phyloP scores from a whole-genome alignment of 23 tunicate species.

The Botrylloides violaceus region DNA sequence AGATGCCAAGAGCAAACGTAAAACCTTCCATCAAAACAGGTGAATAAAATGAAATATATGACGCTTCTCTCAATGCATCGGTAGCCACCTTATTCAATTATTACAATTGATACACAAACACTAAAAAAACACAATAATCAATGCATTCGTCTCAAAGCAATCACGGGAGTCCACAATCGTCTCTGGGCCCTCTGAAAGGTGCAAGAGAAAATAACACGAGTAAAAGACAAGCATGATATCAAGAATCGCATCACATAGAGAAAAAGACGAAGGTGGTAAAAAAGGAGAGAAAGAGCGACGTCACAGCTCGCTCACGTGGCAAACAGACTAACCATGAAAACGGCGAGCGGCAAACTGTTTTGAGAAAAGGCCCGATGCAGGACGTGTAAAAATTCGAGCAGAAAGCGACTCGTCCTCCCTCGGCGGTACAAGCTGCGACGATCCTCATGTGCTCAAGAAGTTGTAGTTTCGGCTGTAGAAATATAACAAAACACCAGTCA shows the following conservation, averaged over 20 bases:
- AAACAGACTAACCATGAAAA: background rate
- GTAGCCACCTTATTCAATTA: no score
- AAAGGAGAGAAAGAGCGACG: conserved; percentile 2
- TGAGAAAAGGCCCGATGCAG: background rate
- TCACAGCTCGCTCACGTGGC: background rate
- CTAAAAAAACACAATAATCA: background rate
- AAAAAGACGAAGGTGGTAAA: background rate
- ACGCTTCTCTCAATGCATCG: no score
- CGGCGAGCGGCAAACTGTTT: background rate
- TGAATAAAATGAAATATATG: no score
- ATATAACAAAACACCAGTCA: no score
- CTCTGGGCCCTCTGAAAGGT: no score
- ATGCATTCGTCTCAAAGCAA: background rate
- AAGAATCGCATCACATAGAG: background rate
- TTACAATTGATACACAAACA: no score
- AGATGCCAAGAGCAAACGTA: no score
- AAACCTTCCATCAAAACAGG: no score
- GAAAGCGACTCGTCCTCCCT: no score
- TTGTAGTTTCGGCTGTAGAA: conserved; percentile 2
- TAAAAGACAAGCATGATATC: background rate
- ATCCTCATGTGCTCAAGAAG: conserved; percentile 15
- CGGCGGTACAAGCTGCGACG: background rate
- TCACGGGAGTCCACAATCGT: no score
- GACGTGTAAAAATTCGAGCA: background rate
- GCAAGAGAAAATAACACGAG: no score